Evolutionary conservation across 2,797 vertebrate genomes (phyloP), one percentile per base, ranked within the genome.

Genomic region (Myoxocephalus aenaeus): DNA sequence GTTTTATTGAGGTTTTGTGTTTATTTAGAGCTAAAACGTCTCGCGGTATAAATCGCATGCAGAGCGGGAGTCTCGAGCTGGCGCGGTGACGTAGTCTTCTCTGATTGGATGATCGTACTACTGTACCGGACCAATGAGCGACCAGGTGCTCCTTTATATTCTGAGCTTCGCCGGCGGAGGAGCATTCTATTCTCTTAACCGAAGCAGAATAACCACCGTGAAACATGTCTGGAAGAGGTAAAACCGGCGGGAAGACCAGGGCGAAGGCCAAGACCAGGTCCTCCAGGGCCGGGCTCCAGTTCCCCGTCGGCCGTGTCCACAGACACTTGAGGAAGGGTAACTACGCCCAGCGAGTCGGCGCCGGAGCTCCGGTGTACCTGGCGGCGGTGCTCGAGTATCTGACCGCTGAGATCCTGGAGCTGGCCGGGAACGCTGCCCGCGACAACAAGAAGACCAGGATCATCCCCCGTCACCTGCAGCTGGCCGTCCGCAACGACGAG

Each of bases 401-500:
- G 27, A 83, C 81, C 17, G 81, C 81, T 59, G 81, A 83, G 69
- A 75, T 83, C 59, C 53, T 83, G 22, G 83, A 85, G 83, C 1
- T 85, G 61, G 83, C 83, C 0, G 83, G 90, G 2, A 85, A 77
- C 0, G 82, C 87, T n/a, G 92, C 94, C 0, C 20, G 0, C 0
- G 78, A 89, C 12, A 90, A 90, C 83, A 91, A 74, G 76, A 92
- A 83, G 65, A 32, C 14, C 0, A 61, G 90, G 0, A 84, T 94
- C 27, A 3, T 84, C 25, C 91, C 92, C 25, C 83, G 89, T 0
- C 91, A 92, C 13, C 77, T 92, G 71, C 89, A 89, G 75, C 72
- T 94, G 83, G 90, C 92, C 0, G 75, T 93, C 53, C 81, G 86
- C 57, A 92, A 78, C 0, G 91, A 93, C 8, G 81, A 90, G 0